Evolutionary conservation across 2,797 vertebrate species (phyloP).

Genomic region (Myripristis jacobus): DNA sequence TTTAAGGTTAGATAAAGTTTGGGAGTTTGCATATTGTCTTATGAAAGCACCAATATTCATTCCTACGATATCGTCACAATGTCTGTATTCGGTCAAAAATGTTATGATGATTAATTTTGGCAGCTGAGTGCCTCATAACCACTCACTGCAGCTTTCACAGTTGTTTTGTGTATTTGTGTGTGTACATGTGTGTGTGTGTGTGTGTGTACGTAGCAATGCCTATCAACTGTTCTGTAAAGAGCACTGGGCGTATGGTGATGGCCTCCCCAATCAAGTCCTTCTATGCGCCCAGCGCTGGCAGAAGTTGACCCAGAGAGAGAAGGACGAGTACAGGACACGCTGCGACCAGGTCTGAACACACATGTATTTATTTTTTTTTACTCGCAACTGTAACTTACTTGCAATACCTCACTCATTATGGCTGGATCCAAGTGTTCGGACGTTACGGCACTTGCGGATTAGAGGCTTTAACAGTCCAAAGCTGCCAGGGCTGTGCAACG

Average conservation of each 20-base stretch:
- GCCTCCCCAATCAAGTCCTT: accelerated
- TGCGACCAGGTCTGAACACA: conserved; percentile 38
- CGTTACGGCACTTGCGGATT: too few relatives aligned
- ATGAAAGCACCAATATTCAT: too few relatives aligned
- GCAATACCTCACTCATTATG: background rate
- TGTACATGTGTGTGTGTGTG: conserved; percentile 17
- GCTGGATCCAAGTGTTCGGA: too few relatives aligned
- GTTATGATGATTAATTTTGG: background rate
- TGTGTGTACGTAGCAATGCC: conserved; percentile 49
- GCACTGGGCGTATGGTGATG: accelerated
- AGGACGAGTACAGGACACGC: background rate
- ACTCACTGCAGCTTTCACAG: background rate
- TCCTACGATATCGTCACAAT: too few relatives aligned
- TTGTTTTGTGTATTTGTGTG: background rate
- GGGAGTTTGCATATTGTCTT: too few relatives aligned
- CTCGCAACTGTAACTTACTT: background rate
- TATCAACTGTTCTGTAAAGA: conserved; percentile 66
- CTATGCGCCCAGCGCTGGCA: conserved; percentile 48
- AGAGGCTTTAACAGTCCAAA: too few relatives aligned
- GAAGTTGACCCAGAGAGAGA: conserved; percentile 25
- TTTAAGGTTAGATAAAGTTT: too few relatives aligned
- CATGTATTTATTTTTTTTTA: background rate
- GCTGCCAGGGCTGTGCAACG: too few relatives aligned
- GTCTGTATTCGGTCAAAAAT: too few relatives aligned
- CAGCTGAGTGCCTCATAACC: background rate